A percentile compares a stretch with the other conserved stretches of the same genome.
Evolutionary conservation across 2,113 vertebrate species (phyloP).

Genomic region (Heliornis fulica): DNA sequence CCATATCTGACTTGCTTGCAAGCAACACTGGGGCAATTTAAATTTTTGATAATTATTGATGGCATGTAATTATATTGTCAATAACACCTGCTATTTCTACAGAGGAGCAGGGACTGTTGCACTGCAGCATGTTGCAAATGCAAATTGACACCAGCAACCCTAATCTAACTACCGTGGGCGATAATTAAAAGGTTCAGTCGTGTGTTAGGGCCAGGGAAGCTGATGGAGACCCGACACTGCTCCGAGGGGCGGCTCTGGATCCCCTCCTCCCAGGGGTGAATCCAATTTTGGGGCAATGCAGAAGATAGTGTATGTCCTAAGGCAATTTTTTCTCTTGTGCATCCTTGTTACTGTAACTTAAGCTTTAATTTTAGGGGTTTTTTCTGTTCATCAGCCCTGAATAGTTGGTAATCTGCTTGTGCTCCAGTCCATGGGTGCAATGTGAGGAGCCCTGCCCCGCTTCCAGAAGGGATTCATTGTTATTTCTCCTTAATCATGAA

Average conservation of each 20-base stretch:
- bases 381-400: neutral
- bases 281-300: neutral
- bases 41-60: neutral
- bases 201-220: neutral
- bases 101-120: neutral
- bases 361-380: neutral
- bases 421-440: neutral
- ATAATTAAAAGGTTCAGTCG: neutral
- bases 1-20: fast-evolving
- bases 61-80: neutral
- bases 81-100: neutral
- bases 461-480: neutral
- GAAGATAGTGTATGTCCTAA: neutral
- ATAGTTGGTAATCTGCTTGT: neutral
- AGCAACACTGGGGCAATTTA: neutral
- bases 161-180: fast-evolving
- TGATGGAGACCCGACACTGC: neutral
- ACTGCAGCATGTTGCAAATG: neutral
- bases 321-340: neutral
- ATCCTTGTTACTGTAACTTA: neutral
- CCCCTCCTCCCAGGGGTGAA: fast-evolving
- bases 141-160: neutral
- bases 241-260: neutral
- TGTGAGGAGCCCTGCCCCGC: neutral
- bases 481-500: neutral